A percentile compares a stretch with the other conserved stretches of the same genome.
These are phyloP conservation scores for Xylota segnis DNA, from an alignment of 2,888 invertebrate genomes.

Conservation along the genomic window DNA sequence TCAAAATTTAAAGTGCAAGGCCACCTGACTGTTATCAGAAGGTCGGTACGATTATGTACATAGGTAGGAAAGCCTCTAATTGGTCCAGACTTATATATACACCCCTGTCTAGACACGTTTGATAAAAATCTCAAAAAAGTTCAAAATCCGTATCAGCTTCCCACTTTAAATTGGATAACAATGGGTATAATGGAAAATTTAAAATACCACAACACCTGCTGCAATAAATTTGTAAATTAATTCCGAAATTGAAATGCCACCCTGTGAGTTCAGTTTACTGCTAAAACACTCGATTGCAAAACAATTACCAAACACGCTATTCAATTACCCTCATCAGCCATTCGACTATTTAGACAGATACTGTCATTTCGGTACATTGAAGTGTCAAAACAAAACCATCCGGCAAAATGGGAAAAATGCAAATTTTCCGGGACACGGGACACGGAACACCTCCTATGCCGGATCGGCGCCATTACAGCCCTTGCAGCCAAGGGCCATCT, in stretches of 20 bases:
- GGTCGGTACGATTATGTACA: no score
- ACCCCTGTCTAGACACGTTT: no score
- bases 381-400: conserved; percentile 65
- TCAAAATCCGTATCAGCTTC: no score
- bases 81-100: no score
- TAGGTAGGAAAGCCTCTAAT: no score
- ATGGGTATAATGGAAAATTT: no score
- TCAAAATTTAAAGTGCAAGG: no score
- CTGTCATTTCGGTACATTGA: conserved; percentile 46
- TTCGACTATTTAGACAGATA: conserved; percentile 53
- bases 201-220: not conserved
- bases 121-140: no score
- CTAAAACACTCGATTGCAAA: conserved; percentile 60
- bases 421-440: conserved; percentile 17
- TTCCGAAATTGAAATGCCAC: conserved; percentile 8
- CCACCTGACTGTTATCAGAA: no score
- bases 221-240: not conserved
- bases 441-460: not conserved
- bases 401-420: conserved; percentile 28
- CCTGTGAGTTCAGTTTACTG: conserved; percentile 14
- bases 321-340: conserved; percentile 62
- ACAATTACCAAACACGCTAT: conserved; percentile 59
- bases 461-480: conserved; percentile 30
- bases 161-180: no score
- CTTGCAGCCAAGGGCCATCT: conserved; percentile 11